A percentile compares a stretch with the other conserved stretches of the same genome.
These are phyloP conservation scores for Dicentrarchus labrax DNA, from an alignment of 2,113 vertebrate genomes.

Conservation along the genomic window DNA sequence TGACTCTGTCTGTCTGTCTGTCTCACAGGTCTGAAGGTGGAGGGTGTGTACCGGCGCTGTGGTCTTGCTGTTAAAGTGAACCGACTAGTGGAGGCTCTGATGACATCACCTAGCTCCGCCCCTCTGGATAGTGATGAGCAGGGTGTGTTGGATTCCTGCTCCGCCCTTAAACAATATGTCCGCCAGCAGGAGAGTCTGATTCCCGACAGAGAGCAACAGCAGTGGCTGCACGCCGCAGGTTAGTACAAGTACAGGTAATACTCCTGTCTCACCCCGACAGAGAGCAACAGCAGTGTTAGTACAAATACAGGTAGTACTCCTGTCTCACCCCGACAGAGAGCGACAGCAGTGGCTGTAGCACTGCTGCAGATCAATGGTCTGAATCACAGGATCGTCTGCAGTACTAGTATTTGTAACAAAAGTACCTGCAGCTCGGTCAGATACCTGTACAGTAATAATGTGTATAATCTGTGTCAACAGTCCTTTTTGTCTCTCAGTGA, in stretches of 20 bases:
- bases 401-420: not conserved
- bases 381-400: too few relatives aligned
- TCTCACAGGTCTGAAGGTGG: conserved; percentile 82
- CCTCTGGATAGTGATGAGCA: conserved; percentile 75
- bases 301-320: not conserved
- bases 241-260: not conserved
- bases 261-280: conserved; percentile 14
- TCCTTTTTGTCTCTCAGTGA: conserved; percentile 47
- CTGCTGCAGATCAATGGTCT: too few relatives aligned
- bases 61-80: conserved; percentile 74
- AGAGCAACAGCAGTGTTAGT: conserved; percentile 59
- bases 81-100: conserved; percentile 75
- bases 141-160: conserved; percentile 74
- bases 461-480: not conserved
- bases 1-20: not conserved
- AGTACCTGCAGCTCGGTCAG: not conserved
- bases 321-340: too few relatives aligned
- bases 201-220: conserved; percentile 40
- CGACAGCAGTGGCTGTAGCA: too few relatives aligned
- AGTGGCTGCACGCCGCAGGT: conserved; percentile 82
- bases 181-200: conserved; percentile 73
- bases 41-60: conserved; percentile 85
- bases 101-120: conserved; percentile 63
- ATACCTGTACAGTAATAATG: too few relatives aligned
- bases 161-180: conserved; percentile 82